Conservation (phyloP, 1,140 invertebrate genomes). For the Drosophila pallidifrons region DNA sequence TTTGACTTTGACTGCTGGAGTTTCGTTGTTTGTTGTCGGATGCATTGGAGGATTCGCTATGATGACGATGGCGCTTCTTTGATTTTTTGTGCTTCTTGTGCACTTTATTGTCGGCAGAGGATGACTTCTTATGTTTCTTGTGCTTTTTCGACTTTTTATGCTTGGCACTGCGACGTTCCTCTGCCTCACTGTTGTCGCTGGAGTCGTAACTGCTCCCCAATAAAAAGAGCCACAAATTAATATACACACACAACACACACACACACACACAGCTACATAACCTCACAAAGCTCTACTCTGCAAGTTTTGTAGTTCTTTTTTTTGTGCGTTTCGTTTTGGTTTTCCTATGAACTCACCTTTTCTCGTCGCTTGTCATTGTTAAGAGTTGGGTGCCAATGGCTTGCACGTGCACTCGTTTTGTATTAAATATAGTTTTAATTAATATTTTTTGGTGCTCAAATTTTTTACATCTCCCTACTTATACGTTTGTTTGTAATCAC, state of each 20-base stretch:
- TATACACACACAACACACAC: conserved; percentile 45
- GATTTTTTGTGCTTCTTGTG: conserved; percentile 79
- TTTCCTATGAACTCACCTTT: conserved; percentile 56
- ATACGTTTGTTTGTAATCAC: conserved; percentile 16
- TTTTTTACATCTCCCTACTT: conserved; percentile 10
- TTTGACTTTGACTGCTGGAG: conserved; percentile 31
- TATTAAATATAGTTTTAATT: conserved; percentile 22
- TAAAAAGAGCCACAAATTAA: conserved; percentile 24
- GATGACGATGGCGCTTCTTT: conserved; percentile 65
- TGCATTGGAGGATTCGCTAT: conserved; percentile 61
- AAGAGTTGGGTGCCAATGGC: background rate
- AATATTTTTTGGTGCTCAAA: conserved; percentile 30
- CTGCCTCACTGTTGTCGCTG: conserved; percentile 65
- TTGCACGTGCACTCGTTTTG: conserved; percentile 4
- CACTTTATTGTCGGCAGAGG: conserved; percentile 27
- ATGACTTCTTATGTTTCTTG: conserved; percentile 86
- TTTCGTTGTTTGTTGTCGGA: conserved; percentile 65
- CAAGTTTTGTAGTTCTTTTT: conserved; percentile 13
- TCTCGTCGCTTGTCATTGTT: conserved; percentile 75
- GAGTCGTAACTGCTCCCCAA: conserved; percentile 61
- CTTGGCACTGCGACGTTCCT: conserved; percentile 67
- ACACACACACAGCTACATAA: conserved; percentile 47
- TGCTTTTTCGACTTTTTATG: conserved; percentile 85
- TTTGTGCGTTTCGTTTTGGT: background rate
- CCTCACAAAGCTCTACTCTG: conserved; percentile 46